Percentiles rank a stretch among this genome's conserved stretches.
phyloP scores from a whole-genome alignment of 2,113 vertebrate genomes.

The Picathartes gymnocephalus region DNA sequence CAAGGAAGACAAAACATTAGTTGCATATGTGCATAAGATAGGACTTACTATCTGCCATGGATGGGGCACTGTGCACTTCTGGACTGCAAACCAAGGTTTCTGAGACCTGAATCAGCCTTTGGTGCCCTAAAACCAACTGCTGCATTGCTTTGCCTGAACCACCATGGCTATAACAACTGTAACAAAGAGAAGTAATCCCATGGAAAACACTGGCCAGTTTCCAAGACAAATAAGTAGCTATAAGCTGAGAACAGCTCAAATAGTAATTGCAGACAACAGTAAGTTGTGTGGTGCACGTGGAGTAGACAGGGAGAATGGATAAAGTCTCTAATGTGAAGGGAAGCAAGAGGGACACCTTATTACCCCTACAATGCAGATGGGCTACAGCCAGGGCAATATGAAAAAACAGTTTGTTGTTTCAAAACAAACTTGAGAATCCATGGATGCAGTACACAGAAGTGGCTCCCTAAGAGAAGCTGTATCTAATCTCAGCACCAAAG shows the following conservation, averaged over 20 bases:
- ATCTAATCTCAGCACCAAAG: background rate
- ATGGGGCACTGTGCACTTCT: background rate
- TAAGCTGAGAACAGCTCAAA: slow-evolving; percentile 4
- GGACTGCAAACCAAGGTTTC: background rate
- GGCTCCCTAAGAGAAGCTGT: background rate
- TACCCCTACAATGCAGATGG: rapidly evolving
- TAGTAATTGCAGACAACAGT: background rate
- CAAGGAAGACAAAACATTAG: background rate
- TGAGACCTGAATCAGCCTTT: background rate
- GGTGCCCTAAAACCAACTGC: background rate
- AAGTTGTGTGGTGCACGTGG: background rate
- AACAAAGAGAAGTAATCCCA: background rate
- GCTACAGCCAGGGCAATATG: background rate
- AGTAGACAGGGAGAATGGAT: background rate
- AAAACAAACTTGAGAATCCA: background rate
- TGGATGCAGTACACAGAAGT: background rate
- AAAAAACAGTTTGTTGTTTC: background rate
- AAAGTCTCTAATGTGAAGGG: background rate
- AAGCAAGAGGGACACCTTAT: background rate
- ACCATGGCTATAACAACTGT: background rate
- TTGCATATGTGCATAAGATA: background rate
- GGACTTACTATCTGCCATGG: background rate
- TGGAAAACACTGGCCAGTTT: slow-evolving; percentile 12
- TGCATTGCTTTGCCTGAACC: background rate
- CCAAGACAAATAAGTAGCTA: slow-evolving; percentile 33